phyloP scores from a whole-genome alignment of 2,113 vertebrate genomes.

The Myotis lucifugus region DNA sequence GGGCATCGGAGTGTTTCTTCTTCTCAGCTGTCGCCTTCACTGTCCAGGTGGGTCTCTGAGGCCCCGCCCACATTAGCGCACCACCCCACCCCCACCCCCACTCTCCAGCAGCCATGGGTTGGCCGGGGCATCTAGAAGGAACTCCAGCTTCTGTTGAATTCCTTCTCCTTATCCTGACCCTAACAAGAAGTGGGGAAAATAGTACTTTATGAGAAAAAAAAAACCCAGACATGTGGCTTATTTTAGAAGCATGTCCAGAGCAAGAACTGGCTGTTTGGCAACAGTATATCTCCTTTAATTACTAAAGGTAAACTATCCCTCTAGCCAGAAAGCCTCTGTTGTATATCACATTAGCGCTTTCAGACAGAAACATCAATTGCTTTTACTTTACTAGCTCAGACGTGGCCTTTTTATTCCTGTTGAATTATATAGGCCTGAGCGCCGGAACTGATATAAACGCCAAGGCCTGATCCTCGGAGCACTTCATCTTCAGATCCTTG shows the following conservation, averaged over 20 bases:
- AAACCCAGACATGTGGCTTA: background rate
- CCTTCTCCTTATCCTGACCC: rapidly evolving
- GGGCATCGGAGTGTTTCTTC: background rate
- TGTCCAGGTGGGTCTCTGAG: background rate
- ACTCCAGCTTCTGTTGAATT: background rate
- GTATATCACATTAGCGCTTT: background rate
- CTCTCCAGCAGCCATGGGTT: background rate
- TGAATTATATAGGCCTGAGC: background rate
- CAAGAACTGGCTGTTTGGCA: background rate
- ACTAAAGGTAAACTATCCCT: background rate
- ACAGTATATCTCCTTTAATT: background rate
- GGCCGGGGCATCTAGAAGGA: background rate
- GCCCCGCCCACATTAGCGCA: rapidly evolving
- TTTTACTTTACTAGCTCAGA: background rate
- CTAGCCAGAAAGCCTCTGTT: background rate
- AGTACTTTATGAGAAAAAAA: background rate
- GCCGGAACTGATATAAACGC: background rate
- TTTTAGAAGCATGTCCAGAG: slow-evolving; percentile 11
- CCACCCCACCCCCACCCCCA: too few relatives aligned
- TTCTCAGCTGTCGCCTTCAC: background rate
- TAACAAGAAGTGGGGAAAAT: background rate
- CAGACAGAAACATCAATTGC: slow-evolving; percentile 4
- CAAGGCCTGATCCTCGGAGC: background rate
- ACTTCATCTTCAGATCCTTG: background rate
- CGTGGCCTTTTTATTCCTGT: background rate